Percentiles rank a stretch among this genome's conserved stretches.
phyloP scores from a whole-genome alignment of 2,797 vertebrate species.

The Orestias chungarensis region DNA sequence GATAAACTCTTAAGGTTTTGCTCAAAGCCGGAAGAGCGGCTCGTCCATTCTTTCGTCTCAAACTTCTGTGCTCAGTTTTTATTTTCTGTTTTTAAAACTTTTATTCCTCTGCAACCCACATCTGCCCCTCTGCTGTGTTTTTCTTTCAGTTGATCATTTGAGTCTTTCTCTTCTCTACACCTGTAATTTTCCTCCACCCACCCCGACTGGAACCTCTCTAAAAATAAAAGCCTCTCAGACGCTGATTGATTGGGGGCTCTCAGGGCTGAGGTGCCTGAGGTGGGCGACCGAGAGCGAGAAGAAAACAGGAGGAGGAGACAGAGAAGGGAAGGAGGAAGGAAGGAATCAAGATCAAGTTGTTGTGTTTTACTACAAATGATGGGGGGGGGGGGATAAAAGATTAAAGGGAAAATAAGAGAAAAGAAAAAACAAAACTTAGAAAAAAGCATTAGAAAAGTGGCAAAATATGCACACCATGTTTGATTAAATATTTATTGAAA shows the following conservation, averaged over 20 bases:
- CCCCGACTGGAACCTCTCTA: slow-evolving; percentile 67
- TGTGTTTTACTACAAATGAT: neutral
- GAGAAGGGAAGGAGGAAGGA: no score
- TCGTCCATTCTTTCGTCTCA: slow-evolving; percentile 6
- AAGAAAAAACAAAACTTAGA: neutral
- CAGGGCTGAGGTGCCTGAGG: slow-evolving; percentile 61
- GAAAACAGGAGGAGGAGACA: slow-evolving; percentile 4
- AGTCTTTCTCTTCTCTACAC: slow-evolving; percentile 24
- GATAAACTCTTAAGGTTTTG: slow-evolving; percentile 60
- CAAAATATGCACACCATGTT: no score
- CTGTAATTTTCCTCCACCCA: slow-evolving; percentile 22
- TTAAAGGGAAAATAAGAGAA: neutral
- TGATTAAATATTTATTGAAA: no score
- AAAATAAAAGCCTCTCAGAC: slow-evolving; percentile 77
- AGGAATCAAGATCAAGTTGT: no score
- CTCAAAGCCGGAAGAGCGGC: slow-evolving; percentile 39
- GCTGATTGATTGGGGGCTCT: slow-evolving; percentile 78
- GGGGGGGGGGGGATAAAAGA: neutral
- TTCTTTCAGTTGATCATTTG: slow-evolving; percentile 9
- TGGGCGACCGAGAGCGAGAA: slow-evolving; percentile 41
- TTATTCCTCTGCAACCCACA: neutral
- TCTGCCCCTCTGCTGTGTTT: neutral
- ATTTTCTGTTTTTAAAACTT: neutral
- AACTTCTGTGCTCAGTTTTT: neutral
- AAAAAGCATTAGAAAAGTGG: neutral